Base-by-base conservation (phyloP, 1,140 invertebrate genomes). In the Solenopsis fugax region DNA sequence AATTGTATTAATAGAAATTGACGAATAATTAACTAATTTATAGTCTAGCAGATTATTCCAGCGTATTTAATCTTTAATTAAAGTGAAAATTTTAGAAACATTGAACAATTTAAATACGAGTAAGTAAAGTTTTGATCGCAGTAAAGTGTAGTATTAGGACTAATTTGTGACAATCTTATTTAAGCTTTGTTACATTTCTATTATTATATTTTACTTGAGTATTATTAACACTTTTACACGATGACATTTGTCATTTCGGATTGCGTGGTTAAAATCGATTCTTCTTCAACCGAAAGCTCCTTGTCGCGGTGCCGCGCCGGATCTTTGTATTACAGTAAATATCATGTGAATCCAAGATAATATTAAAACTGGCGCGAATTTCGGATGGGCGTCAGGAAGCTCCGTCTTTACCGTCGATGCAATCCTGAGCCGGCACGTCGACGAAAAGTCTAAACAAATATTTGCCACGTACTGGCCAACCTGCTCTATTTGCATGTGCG, bases 341-440 rank as follows among this genome's bases (percentile, higher is more conserved):
- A 87, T 84, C 85, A 87, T 88, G 88, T 90, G 92, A 91, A 92
- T 90, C 89, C 85, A 69, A 78, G 72, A 90, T 87, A 86, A 92
- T 93, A 93, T 93, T 93, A 92, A 92, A 93, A 92, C 89, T 92
- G 87, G 90, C 72, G 87, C 64, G 86, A 92, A 92, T 92, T 88
- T 86, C 75, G 69, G 60, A 29, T 52, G 76, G 76, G 48, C 64
- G 67, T 29, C 34, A 50, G 34, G 13, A n/a, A 62, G 60, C 16
- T 56, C 16, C 52, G 69, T 60, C 60, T 48, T 86, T 75, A 58
- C 69, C 80, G 65, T 71, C 78, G 69, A 50, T 84, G 80, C 80
- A 84, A 84, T 84, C n/a, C 80, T 75, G 52, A 24, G 48, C 24
- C 34, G n/a, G 78, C 71, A 85, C 60, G 60, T 77, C 29, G 86